These are phyloP conservation scores for Drosophila simulans DNA, from an alignment of 1,140 invertebrate genomes.

Conservation along the genomic window DNA sequence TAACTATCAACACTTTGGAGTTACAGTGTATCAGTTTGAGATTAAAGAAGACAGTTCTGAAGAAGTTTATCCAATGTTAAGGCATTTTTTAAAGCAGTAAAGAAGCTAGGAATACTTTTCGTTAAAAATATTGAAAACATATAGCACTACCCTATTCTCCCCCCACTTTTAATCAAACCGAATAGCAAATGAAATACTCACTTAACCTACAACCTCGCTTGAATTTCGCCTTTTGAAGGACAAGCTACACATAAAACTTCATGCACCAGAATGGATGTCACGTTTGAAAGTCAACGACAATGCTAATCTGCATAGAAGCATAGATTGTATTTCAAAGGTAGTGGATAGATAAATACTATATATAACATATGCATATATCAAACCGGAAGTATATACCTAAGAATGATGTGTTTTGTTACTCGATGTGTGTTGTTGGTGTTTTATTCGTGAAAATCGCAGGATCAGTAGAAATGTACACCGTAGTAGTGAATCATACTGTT, in stretches of 20 bases:
- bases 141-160: conserved; percentile 6
- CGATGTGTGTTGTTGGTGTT: conserved; percentile 53
- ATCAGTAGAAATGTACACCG: conserved; percentile 29
- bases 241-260: conserved; percentile 85
- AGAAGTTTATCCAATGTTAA: neutral
- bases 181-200: conserved; percentile 14
- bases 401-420: conserved; percentile 38
- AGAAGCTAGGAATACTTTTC: neutral
- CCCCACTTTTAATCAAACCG: conserved; percentile 1
- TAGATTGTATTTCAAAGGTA: conserved; percentile 89
- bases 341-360: conserved; percentile 54
- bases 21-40: neutral
- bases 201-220: conserved; percentile 30
- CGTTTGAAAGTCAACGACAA: conserved; percentile 86
- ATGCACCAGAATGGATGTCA: conserved; percentile 88
- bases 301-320: conserved; percentile 87
- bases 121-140: neutral
- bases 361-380: conserved; percentile 11
- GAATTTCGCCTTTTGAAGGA: conserved; percentile 71
- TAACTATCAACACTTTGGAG: neutral
- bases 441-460: conserved; percentile 18
- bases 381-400: conserved; percentile 27
- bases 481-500: conserved; percentile 10
- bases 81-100: no score
- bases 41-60: neutral